Percentiles rank a stretch among this genome's conserved stretches.
Evolutionary conservation across 2,113 vertebrate genomes (phyloP).

Genomic region (Rhinogobius similis): DNA sequence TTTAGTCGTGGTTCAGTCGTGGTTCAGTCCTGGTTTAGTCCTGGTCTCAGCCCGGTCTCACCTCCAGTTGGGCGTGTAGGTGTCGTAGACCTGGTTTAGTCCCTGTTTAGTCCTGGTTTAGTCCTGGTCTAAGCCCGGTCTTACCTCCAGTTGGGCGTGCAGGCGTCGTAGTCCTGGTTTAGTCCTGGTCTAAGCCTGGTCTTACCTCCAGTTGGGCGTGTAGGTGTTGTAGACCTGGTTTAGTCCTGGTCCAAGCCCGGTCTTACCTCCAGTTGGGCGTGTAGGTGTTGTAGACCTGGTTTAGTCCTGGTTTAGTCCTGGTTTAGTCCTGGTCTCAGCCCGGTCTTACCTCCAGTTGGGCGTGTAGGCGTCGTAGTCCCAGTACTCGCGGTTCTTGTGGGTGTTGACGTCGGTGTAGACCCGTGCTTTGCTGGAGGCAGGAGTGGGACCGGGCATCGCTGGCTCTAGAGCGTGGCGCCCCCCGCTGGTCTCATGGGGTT

Average conservation of each 20-base stretch:
- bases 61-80: no score
- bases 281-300: conserved; percentile 77
- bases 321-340: not conserved
- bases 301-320: not conserved
- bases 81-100: no score
- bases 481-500: conserved; percentile 12
- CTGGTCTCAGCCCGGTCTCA: not conserved
- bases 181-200: not conserved
- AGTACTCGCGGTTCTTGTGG: conserved; percentile 94
- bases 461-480: conserved; percentile 44
- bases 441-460: conserved; percentile 92
- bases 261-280: conserved; percentile 70
- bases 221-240: not conserved
- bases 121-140: not conserved
- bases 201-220: no score
- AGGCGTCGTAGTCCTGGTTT: conserved; percentile 72
- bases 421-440: conserved; percentile 92
- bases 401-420: conserved; percentile 97
- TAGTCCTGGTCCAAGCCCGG: not conserved
- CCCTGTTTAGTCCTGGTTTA: not conserved
- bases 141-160: conserved; percentile 75
- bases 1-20: no score
- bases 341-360: conserved; percentile 89
- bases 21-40: no score
- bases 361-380: conserved; percentile 95